These are phyloP conservation scores for Crotalus horridus DNA, from an alignment of 2,113 vertebrate species.

Conservation along the genomic window DNA sequence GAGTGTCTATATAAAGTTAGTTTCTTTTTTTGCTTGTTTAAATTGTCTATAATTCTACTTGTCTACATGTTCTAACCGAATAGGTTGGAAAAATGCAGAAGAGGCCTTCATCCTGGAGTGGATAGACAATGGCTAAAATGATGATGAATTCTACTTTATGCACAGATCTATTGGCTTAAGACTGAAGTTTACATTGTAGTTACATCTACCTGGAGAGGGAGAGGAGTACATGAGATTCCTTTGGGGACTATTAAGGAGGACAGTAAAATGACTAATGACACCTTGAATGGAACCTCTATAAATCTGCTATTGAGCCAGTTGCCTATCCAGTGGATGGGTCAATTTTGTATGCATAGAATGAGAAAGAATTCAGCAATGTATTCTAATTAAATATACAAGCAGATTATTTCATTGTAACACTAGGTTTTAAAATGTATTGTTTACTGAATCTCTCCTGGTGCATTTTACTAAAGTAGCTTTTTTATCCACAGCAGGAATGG, in stretches of 20 bases:
- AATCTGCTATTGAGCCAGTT: background rate
- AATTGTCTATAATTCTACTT: background rate
- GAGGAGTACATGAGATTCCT: background rate
- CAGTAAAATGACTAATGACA: background rate
- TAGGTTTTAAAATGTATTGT: background rate
- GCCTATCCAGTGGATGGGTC: background rate
- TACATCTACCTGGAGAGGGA: background rate
- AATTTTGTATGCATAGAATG: background rate
- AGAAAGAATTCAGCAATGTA: background rate
- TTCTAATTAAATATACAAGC: background rate
- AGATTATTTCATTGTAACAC: background rate
- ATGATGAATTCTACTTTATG: background rate
- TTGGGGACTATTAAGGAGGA: background rate
- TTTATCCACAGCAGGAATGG: background rate
- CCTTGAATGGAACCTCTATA: background rate
- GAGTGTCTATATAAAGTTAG: background rate
- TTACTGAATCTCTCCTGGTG: background rate
- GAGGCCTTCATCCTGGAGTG: background rate
- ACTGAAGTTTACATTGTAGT: background rate
- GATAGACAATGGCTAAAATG: background rate
- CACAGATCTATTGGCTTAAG: background rate
- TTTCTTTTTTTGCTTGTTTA: background rate
- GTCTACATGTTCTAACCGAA: background rate
- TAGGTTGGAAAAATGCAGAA: background rate
- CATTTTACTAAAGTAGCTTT: background rate